Conservation (phyloP, 2,888 invertebrate species). For the Lasiommata megera region DNA sequence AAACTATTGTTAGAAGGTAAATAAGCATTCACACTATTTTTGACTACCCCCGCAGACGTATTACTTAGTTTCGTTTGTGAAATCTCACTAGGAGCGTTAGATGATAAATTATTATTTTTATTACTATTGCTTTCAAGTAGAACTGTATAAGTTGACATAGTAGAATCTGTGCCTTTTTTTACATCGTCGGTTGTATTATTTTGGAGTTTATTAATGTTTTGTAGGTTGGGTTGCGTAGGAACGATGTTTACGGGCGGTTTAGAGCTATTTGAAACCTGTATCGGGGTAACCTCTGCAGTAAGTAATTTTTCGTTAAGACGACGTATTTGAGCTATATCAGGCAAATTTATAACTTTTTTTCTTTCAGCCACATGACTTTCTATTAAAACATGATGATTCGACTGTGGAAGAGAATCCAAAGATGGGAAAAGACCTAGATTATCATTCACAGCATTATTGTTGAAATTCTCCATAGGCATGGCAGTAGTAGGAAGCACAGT, state of each 20-base stretch:
- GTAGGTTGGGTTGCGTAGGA: background rate
- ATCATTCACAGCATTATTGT: background rate
- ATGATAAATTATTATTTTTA: background rate
- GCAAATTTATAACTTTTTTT: slow-evolving; percentile 55
- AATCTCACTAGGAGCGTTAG: background rate
- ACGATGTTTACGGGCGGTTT: slow-evolving; percentile 30
- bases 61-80: background rate
- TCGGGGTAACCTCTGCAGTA: slow-evolving; percentile 61
- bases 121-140: background rate
- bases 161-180: background rate
- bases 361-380: slow-evolving; percentile 38
- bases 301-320: slow-evolving; percentile 58
- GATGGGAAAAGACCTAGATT: background rate
- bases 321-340: slow-evolving; percentile 56
- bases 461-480: background rate
- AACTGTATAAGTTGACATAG: background rate
- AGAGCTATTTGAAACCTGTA: slow-evolving; percentile 37
- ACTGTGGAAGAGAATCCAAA: background rate
- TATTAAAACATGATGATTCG: background rate
- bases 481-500: background rate
- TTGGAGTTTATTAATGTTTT: background rate
- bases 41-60: background rate
- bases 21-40: background rate
- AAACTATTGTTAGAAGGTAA: background rate
- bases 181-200: background rate